These are phyloP conservation scores for Phenacoccus solenopsis DNA, from an alignment of 1,140 invertebrate species.

Conservation along the genomic window DNA sequence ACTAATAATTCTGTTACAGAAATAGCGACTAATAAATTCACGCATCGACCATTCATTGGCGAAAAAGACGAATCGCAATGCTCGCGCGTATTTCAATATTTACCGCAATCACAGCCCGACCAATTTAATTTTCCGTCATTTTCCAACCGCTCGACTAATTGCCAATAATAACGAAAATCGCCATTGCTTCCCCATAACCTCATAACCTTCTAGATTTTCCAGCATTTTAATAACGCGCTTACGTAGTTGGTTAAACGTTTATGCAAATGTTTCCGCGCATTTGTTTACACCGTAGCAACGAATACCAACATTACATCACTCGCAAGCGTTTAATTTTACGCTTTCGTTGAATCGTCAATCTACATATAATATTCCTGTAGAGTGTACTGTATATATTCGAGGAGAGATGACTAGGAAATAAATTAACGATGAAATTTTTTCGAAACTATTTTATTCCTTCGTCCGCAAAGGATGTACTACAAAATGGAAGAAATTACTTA, in stretches of 20 bases:
- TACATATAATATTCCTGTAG: too few relatives aligned
- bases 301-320: not conserved
- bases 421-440: too few relatives aligned
- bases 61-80: not conserved
- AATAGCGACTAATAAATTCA: not conserved
- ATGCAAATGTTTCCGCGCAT: conserved; percentile 2
- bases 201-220: not conserved
- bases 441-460: too few relatives aligned
- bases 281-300: not conserved
- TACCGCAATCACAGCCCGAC: not conserved
- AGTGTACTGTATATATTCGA: too few relatives aligned
- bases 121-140: not conserved
- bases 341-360: too few relatives aligned
- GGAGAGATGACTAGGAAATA: too few relatives aligned
- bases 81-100: not conserved
- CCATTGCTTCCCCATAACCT: not conserved
- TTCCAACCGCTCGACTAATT: not conserved
- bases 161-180: not conserved
- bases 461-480: too few relatives aligned
- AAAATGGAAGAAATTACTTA: too few relatives aligned
- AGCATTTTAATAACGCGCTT: not conserved
- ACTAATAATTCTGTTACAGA: too few relatives aligned
- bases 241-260: not conserved
- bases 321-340: not conserved
- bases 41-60: not conserved